A percentile compares a stretch with the other conserved stretches of the same genome.
Conservation (phyloP, 2,113 vertebrate species). For the Apaloderma vittatum region DNA sequence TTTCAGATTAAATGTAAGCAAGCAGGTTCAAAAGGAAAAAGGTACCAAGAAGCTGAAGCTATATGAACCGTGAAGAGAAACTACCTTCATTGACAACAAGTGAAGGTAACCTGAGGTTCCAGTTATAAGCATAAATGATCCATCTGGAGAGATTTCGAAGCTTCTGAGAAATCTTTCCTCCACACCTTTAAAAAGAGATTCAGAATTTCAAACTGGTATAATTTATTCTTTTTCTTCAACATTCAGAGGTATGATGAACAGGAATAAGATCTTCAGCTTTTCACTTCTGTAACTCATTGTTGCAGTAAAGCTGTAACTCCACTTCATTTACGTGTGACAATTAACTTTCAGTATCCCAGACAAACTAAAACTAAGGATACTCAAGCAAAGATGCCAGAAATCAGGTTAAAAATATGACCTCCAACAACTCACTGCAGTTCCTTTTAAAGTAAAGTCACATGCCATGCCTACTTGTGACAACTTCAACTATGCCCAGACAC, state of each 20-base stretch:
- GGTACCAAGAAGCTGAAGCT: not conserved
- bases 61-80: not conserved
- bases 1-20: not conserved
- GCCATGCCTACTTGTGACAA: not conserved
- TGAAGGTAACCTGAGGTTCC: slow-evolving; percentile 91
- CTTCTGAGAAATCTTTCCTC: slow-evolving; percentile 86
- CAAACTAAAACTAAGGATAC: not conserved
- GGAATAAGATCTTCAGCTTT: not conserved
- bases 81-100: slow-evolving; percentile 91
- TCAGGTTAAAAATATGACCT: not conserved
- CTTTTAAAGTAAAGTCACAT: not conserved
- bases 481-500: not conserved
- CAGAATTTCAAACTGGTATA: not conserved
- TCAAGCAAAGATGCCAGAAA: not conserved
- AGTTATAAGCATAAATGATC: slow-evolving; percentile 88
- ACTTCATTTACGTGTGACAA: not conserved
- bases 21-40: not conserved
- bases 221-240: not conserved
- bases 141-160: slow-evolving; percentile 92
- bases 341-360: not conserved
- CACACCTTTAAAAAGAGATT: slow-evolving; percentile 82
- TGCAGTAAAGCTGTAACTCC: not conserved
- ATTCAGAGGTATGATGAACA: not conserved
- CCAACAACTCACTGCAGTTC: not conserved
- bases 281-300: not conserved